Percentiles rank a stretch among this genome's conserved stretches.
Evolutionary conservation across 2,888 invertebrate genomes (phyloP).

Genomic region (Oscheius sp.): DNA sequence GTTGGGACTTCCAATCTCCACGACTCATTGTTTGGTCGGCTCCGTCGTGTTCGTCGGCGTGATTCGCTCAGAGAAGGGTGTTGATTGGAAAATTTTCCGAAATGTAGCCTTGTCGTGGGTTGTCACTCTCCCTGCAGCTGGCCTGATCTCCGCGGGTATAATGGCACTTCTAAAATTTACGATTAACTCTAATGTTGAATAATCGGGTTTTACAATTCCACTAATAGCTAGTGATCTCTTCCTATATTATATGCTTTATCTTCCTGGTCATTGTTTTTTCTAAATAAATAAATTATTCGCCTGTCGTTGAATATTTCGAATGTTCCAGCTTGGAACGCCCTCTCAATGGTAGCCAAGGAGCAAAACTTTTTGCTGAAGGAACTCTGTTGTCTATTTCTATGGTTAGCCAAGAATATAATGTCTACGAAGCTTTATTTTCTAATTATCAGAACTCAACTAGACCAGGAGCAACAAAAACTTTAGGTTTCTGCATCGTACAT

Average conservation of each 20-base stretch:
- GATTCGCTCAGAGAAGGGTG: constrained; percentile 79
- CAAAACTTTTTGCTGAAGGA: too few relatives aligned
- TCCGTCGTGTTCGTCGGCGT: constrained; percentile 95
- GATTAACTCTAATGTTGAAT: neutral
- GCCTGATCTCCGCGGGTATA: constrained; percentile 25
- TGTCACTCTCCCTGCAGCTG: constrained; percentile 87
- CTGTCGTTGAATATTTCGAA: neutral
- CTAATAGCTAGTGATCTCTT: neutral
- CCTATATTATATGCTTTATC: neutral
- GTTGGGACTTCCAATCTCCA: constrained; percentile 93
- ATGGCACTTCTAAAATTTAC: constrained; percentile 22
- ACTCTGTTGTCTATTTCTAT: neutral
- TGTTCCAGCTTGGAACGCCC: too few relatives aligned
- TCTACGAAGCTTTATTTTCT: constrained; percentile 15
- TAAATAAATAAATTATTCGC: neutral
- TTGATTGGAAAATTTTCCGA: constrained; percentile 78
- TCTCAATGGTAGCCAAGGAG: too few relatives aligned
- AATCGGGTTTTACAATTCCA: too few relatives aligned
- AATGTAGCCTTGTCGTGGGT: constrained; percentile 97
- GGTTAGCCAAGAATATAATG: constrained; percentile 26
- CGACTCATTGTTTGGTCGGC: constrained; percentile 98
- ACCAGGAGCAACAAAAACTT: constrained; percentile 5
- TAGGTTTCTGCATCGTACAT: neutral
- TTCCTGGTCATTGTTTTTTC: neutral
- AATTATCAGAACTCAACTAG: constrained; percentile 18